Evolutionary conservation across 2,797 vertebrate species (phyloP), one percentile per base, ranked within the genome.

Genomic region (Manis pentadactyla): DNA sequence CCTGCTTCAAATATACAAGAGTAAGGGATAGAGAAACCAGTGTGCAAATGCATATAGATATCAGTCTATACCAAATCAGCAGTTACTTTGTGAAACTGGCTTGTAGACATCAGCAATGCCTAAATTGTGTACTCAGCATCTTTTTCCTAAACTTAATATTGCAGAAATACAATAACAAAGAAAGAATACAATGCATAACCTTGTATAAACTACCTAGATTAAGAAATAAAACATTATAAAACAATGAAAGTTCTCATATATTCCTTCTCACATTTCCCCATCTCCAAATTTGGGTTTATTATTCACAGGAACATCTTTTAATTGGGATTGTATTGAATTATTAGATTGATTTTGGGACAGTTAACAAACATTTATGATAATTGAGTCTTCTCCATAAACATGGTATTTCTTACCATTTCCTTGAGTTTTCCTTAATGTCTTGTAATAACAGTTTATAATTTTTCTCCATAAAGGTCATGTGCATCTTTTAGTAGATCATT

Each of bases 181-280:
- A 81, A 82, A 78, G 11, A 94, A 92, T 68, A 64, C 37, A 95
- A 66, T 27, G 5, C 89, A 95, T 2, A 69, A 2, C 27, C 75
- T 7, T 68, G 10, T 89, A 66, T 25, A 51, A 93, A 46, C 27
- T 69, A 85, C 11, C n/a, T 79, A 85, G 27, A 64, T 66, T 89
- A 34, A 95, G 18, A 74, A 92, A 86, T 63, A 83, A 96, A 69
- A 69, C 90, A 93, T 37, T 78, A n/a, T 39, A 66, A 96, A 75
- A 85, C 14, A 89, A 82, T 78, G 61, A 15, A 92, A 89, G 31
- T 74, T 19, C 34, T 87, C 79, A 68, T 49, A 53, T 74, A 18
- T 82, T 21, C 5, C 42, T 86, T 84, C 31, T 75, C 42, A 73
- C 23, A 92, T 82, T 89, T 34, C 8, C 7, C 7, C 17, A 83